Evolutionary conservation across 2,797 vertebrate species (phyloP), one percentile per base, ranked within the genome.

Genomic region (Pseudotriccus pelzelni): DNA sequence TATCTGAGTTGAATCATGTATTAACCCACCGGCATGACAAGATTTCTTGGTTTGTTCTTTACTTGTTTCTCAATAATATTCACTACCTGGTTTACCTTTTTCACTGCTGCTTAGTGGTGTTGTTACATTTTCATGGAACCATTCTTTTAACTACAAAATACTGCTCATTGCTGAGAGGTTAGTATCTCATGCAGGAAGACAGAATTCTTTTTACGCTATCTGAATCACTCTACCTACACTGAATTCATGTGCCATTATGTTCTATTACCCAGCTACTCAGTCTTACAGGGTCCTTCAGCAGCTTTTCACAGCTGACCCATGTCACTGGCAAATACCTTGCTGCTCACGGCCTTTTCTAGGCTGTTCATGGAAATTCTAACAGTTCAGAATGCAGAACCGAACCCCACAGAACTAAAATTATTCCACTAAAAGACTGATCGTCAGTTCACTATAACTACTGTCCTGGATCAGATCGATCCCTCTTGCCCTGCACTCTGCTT

Each of bases 191-290:
- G 49, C 0, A 6, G 47, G 12, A 88, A 84, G 15, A n/a, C 2
- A 63, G 27, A 27, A n/a, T 70, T 74, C 81, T 47, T 68, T 55
- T 39, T 36, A 55, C 0, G 8, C 27, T 66, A 43, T 7, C 43
- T 60, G 41, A 78, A 67, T 53, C 24, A n/a, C 53, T 55, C 37
- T 21, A 50, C 39, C 39, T 37, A 59, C 53, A 55, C 47, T 37
- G 30, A 81, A 70, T 17, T 69, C 56, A n/a, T 4, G 4, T 46
- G 22, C 14, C 41, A 60, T 21, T 21, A 53, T 0, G 0, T 27
- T 66, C 15, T 10, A 70, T 17, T 37, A 67, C 7, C 24, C 44
- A 70, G 32, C 43, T 24, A 70, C 12, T 75, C 36, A 15, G 22
- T 44, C 59, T 83, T 66, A 83, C 4, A 83, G 28, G 44, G 21